A percentile compares a stretch with the other conserved stretches of the same genome.
phyloP scores from a whole-genome alignment of 2,888 invertebrate species.

The Acanthopleura granulata region DNA sequence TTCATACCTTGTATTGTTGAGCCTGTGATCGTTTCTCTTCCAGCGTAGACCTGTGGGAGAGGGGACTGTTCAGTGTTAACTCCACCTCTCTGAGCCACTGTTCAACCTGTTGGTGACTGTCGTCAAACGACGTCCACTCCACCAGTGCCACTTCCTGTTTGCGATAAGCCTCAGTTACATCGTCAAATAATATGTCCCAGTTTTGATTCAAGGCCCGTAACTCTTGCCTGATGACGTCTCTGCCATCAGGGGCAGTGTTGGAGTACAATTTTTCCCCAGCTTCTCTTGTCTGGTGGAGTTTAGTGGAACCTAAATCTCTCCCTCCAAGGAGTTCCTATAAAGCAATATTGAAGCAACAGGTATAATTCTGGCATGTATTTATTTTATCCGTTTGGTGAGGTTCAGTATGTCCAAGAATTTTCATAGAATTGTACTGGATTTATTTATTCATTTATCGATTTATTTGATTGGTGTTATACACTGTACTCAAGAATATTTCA shows the following conservation, averaged over 20 bases:
- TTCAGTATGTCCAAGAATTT: no score
- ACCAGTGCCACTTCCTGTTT: conserved; percentile 89
- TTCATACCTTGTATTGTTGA: conserved; percentile 53
- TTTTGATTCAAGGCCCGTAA: conserved; percentile 84
- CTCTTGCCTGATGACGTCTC: conserved; percentile 90
- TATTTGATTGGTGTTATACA: no score
- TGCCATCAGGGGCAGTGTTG: conserved; percentile 90
- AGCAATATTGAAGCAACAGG: neutral
- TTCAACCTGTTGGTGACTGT: conserved; percentile 83
- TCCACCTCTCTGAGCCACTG: conserved; percentile 85
- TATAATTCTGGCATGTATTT: no score
- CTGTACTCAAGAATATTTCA: no score
- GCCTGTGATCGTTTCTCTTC: conserved; percentile 90
- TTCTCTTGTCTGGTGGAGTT: conserved; percentile 80
- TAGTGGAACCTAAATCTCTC: conserved; percentile 86
- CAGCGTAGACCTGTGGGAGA: conserved; percentile 86
- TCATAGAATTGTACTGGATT: no score
- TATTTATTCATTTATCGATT: no score
- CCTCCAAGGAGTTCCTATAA: conserved; percentile 75
- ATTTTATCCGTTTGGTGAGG: no score
- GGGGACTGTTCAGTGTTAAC: conserved; percentile 81
- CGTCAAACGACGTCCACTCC: conserved; percentile 94
- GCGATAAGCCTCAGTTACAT: conserved; percentile 85
- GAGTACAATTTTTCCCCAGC: conserved; percentile 91
- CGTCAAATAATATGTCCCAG: conserved; percentile 90